Evolutionary conservation across 2,888 invertebrate species (phyloP).

Genomic region (Erebia palarica): DNA sequence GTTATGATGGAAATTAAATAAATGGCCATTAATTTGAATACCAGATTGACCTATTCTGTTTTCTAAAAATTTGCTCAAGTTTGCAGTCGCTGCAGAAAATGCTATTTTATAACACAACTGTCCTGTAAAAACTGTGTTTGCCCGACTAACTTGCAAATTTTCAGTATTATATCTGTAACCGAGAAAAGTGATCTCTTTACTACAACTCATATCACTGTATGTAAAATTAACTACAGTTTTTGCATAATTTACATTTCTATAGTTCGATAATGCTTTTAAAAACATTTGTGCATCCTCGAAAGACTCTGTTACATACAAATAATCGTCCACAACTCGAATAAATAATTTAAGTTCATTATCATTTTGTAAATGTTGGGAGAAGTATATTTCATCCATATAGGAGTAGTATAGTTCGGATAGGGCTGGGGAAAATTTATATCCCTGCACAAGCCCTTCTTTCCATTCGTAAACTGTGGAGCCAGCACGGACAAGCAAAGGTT

Average conservation of each 20-base stretch:
- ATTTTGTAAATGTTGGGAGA: constrained; percentile 52
- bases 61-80: constrained; percentile 66
- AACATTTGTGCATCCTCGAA: constrained; percentile 62
- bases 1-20: constrained; percentile 69
- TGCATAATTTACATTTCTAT: constrained; percentile 68
- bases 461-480: constrained; percentile 76
- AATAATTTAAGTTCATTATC: constrained; percentile 59
- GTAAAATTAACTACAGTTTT: constrained; percentile 73
- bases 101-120: constrained; percentile 76
- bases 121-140: constrained; percentile 65
- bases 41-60: constrained; percentile 73
- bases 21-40: constrained; percentile 68
- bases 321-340: constrained; percentile 75
- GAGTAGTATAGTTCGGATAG: constrained; percentile 74
- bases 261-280: constrained; percentile 62
- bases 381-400: constrained; percentile 64
- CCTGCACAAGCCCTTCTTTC: constrained; percentile 74
- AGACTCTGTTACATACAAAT: constrained; percentile 73
- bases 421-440: constrained; percentile 77
- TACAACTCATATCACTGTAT: constrained; percentile 53
- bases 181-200: constrained; percentile 65
- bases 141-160: constrained; percentile 66
- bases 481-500: constrained; percentile 66
- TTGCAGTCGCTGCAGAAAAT: constrained; percentile 59
- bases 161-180: constrained; percentile 69